Percentiles rank a stretch among this genome's conserved stretches.
phyloP scores from a whole-genome alignment of 1,140 invertebrate genomes.

The Heliconius himera region DNA sequence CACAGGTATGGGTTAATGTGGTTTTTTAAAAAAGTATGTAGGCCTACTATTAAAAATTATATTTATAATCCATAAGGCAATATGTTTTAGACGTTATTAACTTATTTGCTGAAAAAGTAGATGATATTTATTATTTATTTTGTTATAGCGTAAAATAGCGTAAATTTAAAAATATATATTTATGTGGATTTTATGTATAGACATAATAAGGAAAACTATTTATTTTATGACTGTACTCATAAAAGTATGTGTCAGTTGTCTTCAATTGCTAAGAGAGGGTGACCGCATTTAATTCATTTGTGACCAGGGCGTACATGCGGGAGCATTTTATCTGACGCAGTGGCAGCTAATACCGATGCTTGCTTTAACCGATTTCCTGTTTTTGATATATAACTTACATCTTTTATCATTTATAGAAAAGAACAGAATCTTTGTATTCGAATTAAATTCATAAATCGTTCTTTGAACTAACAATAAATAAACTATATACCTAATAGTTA shows the following conservation, averaged over 20 bases:
- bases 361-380: constrained; percentile 37
- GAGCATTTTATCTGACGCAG: constrained; percentile 62
- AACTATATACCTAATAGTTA: not conserved
- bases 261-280: constrained; percentile 74
- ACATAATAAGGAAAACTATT: not conserved
- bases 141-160: not conserved
- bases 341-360: constrained; percentile 5
- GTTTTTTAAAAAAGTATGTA: too few relatives aligned
- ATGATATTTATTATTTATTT: not conserved
- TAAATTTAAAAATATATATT: not conserved
- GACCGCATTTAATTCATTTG: constrained; percentile 73
- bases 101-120: not conserved
- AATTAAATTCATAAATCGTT: not conserved
- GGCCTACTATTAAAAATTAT: too few relatives aligned
- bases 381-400: not conserved
- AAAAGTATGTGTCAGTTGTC: constrained; percentile 63
- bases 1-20: too few relatives aligned
- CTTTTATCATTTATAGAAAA: not conserved
- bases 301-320: constrained; percentile 64
- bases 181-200: not conserved
- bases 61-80: not conserved
- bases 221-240: constrained; percentile 52
- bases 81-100: not conserved
- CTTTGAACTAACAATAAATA: not conserved
- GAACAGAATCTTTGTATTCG: not conserved